These are phyloP conservation scores for Gobio gobio DNA, from an alignment of 2,113 vertebrate genomes.

Conservation along the genomic window DNA sequence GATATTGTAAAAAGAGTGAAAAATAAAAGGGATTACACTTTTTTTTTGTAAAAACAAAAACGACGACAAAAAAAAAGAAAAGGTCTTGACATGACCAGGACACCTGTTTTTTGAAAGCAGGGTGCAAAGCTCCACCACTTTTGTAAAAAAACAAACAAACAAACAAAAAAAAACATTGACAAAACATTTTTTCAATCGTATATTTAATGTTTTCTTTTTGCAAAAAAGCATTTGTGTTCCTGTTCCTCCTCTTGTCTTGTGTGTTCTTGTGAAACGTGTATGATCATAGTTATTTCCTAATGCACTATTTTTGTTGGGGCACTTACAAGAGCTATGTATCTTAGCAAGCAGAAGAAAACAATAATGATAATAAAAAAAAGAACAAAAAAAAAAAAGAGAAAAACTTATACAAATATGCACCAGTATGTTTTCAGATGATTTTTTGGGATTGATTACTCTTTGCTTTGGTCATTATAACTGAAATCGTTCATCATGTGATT, in stretches of 20 bases:
- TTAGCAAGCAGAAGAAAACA: conserved; percentile 65
- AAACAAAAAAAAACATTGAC: conserved; percentile 51
- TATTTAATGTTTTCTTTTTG: conserved; percentile 76
- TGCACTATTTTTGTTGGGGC: conserved; percentile 79
- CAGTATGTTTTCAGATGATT: conserved; percentile 58
- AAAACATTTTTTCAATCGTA: conserved; percentile 68
- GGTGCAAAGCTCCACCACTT: conserved; percentile 70
- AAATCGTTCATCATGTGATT: conserved; percentile 68
- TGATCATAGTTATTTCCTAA: conserved; percentile 78
- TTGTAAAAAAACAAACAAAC: conserved; percentile 79
- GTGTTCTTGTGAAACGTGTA: conserved; percentile 78
- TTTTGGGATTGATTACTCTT: conserved; percentile 42
- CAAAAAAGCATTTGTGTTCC: conserved; percentile 74
- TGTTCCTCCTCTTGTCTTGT: conserved; percentile 73
- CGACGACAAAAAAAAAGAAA: conserved; percentile 27
- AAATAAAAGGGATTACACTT: conserved; percentile 66
- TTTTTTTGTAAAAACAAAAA: conserved; percentile 63
- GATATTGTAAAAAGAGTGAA: conserved; percentile 79
- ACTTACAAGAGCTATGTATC: conserved; percentile 74
- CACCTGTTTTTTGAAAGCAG: conserved; percentile 71
- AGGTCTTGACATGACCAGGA: conserved; percentile 53
- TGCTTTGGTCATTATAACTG: conserved; percentile 52
- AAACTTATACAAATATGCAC: conserved; percentile 68
- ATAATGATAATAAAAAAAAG: conserved; percentile 55
- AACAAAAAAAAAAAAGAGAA: conserved; percentile 48